phyloP scores from a whole-genome alignment of 35 echinoderm and acorn worm genomes.

The Heliocidaris tuberculata region DNA sequence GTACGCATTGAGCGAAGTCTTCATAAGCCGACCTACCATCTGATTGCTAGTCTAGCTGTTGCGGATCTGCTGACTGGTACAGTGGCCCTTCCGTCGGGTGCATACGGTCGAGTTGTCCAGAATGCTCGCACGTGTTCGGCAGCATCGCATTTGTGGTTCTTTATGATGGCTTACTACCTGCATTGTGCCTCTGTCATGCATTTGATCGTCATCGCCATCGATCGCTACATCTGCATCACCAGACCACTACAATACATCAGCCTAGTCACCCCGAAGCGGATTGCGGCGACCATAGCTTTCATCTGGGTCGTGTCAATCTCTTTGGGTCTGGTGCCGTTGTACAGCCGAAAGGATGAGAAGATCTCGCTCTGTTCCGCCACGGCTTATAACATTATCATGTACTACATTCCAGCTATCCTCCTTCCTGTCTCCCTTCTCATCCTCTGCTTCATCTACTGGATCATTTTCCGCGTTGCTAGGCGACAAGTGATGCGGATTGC shows the following conservation, averaged over 20 bases:
- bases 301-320: background rate
- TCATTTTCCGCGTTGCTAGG: conserved; percentile 45
- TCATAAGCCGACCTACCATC: conserved; percentile 30
- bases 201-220: conserved; percentile 47
- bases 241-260: conserved; percentile 29
- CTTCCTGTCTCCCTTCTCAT: background rate
- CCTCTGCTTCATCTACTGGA: conserved; percentile 37
- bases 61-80: conserved; percentile 47
- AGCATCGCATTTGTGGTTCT: conserved; percentile 39
- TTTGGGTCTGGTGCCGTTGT: background rate
- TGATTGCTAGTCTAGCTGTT: conserved; percentile 54
- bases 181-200: conserved; percentile 50
- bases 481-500: conserved; percentile 43
- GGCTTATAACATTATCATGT: background rate
- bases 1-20: conserved; percentile 33
- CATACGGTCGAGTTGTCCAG: conserved; percentile 28
- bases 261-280: background rate
- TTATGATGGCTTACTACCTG: conserved; percentile 41
- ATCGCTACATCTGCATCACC: conserved; percentile 51
- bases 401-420: conserved; percentile 23
- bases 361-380: background rate
- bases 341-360: background rate
- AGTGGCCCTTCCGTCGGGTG: background rate
- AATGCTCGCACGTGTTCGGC: conserved; percentile 17
- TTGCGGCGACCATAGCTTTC: background rate